phyloP scores from a whole-genome alignment of 2,888 invertebrate genomes.

The Psylliodes chrysocephalus region DNA sequence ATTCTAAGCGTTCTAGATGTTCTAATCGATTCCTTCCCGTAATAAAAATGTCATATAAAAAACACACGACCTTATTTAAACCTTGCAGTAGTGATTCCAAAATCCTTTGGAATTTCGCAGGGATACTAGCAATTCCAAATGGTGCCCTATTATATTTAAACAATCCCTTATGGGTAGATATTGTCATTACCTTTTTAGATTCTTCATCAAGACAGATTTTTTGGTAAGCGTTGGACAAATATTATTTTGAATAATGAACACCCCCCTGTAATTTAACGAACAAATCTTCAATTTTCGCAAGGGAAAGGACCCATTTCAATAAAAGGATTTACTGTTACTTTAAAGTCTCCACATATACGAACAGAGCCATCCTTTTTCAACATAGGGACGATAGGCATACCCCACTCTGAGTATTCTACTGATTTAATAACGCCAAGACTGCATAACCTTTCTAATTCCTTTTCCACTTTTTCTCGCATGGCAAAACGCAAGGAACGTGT shows the following conservation, averaged over 20 bases:
- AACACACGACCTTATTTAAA: slow-evolving; percentile 50
- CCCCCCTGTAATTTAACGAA: background rate
- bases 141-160: slow-evolving; percentile 53
- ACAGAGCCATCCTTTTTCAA: slow-evolving; percentile 17
- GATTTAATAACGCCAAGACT: background rate
- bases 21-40: slow-evolving; percentile 45
- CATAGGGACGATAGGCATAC: slow-evolving; percentile 25
- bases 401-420: slow-evolving; percentile 20
- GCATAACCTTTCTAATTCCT: slow-evolving; percentile 20
- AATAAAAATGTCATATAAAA: slow-evolving; percentile 54
- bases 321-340: slow-evolving; percentile 13
- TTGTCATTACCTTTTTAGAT: slow-evolving; percentile 48
- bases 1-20: slow-evolving; percentile 45
- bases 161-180: slow-evolving; percentile 57
- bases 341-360: slow-evolving; percentile 25
- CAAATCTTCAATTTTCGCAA: slow-evolving; percentile 15
- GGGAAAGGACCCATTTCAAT: slow-evolving; percentile 19
- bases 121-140: slow-evolving; percentile 51
- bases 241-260: background rate
- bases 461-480: slow-evolving; percentile 16
- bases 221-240: background rate
- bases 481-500: slow-evolving; percentile 16
- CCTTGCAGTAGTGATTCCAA: slow-evolving; percentile 52
- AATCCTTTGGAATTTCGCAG: slow-evolving; percentile 35
- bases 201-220: background rate